A percentile compares a stretch with the other conserved stretches of the same genome.
These are phyloP conservation scores for Pachyuromys duprasi DNA, from an alignment of 2,797 vertebrate species.

Conservation along the genomic window DNA sequence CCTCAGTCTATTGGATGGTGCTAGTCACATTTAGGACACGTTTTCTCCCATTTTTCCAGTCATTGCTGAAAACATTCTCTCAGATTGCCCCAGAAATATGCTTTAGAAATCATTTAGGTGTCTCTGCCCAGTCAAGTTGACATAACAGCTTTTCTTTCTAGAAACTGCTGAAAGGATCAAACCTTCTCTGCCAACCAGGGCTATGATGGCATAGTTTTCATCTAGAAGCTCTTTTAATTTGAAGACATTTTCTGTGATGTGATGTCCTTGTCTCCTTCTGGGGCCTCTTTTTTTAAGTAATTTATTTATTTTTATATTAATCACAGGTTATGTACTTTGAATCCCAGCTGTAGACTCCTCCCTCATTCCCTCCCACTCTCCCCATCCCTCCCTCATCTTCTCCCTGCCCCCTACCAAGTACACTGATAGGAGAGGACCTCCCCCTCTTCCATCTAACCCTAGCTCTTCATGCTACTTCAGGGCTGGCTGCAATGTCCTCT, in stretches of 20 bases:
- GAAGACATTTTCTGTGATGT: constrained; percentile 41
- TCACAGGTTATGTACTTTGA: no score
- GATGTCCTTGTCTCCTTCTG: neutral
- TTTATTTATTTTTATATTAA: no score
- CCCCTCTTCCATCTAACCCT: no score
- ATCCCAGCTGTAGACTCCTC: no score
- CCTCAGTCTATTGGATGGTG: neutral
- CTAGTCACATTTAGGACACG: neutral
- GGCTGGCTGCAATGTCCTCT: no score
- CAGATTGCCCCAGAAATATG: neutral
- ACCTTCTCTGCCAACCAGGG: neutral
- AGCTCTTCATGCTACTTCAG: no score
- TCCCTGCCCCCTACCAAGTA: no score
- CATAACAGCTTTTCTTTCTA: neutral
- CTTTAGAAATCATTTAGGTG: neutral
- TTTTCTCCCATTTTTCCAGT: no score
- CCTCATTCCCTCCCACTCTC: no score
- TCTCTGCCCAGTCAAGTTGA: neutral
- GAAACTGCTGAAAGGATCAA: neutral
- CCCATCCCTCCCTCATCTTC: no score
- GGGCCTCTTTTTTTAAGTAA: no score
- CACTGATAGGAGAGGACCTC: no score
- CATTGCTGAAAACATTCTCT: neutral
- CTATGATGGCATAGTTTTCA: constrained; percentile 17
- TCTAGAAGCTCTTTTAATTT: constrained; percentile 1